phyloP scores from a whole-genome alignment of 2,113 vertebrate species.

The Nansenia antarctica region DNA sequence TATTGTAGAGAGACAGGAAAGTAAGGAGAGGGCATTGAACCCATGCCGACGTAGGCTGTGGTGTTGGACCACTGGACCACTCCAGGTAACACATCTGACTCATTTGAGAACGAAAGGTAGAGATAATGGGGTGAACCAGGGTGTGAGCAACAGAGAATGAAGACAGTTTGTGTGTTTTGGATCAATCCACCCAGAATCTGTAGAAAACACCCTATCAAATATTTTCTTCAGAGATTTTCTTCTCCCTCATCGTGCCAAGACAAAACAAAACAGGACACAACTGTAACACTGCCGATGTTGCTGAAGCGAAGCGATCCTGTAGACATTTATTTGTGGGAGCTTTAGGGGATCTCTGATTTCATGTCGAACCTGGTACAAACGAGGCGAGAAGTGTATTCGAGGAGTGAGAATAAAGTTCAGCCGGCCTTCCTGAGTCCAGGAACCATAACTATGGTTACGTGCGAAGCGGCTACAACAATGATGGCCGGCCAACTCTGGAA shows the following conservation, averaged over 20 bases:
- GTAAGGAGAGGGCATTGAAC: no score
- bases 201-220: background rate
- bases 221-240: background rate
- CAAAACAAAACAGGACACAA: background rate
- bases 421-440: background rate
- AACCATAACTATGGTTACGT: background rate
- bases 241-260: background rate
- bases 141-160: background rate
- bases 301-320: background rate
- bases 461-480: background rate
- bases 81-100: no score
- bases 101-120: no score
- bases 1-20: no score
- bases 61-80: no score
- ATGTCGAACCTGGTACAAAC: background rate
- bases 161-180: background rate
- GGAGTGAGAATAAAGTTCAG: background rate
- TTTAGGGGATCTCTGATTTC: slow-evolving; percentile 1
- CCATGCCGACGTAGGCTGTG: no score
- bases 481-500: no score
- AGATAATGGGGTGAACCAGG: background rate
- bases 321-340: background rate
- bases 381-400: background rate
- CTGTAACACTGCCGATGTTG: background rate
- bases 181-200: background rate